Conservation (phyloP, 2,888 invertebrate species). For the Morpho helenor region DNA sequence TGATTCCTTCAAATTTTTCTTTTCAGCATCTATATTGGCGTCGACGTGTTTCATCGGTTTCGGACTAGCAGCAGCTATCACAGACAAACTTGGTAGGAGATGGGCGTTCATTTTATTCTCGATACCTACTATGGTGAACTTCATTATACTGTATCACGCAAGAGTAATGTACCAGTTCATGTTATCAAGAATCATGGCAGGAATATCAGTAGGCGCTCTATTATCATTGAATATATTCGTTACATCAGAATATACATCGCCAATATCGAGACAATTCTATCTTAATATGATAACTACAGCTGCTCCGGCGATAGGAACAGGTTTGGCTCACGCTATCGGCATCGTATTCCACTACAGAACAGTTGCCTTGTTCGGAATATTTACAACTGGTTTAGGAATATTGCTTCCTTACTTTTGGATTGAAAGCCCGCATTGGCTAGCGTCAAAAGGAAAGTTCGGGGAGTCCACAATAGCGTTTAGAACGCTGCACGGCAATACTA, state of each 20-base stretch:
- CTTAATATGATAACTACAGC: conserved; percentile 21
- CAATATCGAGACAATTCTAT: conserved; percentile 12
- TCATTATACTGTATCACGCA: conserved; percentile 19
- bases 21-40: not conserved
- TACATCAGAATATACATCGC: conserved; percentile 18
- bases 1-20: not conserved
- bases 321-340: conserved; percentile 19
- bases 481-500: conserved; percentile 16
- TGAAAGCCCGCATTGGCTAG: conserved; percentile 29
- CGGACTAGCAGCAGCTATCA: conserved; percentile 16
- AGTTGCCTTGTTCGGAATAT: conserved; percentile 20
- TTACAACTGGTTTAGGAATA: conserved; percentile 14
- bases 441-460: conserved; percentile 23
- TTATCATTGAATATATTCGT: conserved; percentile 9
- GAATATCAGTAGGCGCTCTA: conserved; percentile 19
- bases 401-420: conserved; percentile 21
- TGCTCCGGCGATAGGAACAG: conserved; percentile 20
- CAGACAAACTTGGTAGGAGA: conserved; percentile 20
- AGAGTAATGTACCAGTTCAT: conserved; percentile 10
- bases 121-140: conserved; percentile 14
- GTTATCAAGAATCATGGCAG: conserved; percentile 16
- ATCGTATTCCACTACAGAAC: conserved; percentile 23
- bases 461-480: conserved; percentile 18
- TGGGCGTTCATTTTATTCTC: conserved; percentile 14
- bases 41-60: not conserved